These are phyloP conservation scores for Pteria penguin DNA, from an alignment of 2,888 invertebrate genomes.

Conservation along the genomic window DNA sequence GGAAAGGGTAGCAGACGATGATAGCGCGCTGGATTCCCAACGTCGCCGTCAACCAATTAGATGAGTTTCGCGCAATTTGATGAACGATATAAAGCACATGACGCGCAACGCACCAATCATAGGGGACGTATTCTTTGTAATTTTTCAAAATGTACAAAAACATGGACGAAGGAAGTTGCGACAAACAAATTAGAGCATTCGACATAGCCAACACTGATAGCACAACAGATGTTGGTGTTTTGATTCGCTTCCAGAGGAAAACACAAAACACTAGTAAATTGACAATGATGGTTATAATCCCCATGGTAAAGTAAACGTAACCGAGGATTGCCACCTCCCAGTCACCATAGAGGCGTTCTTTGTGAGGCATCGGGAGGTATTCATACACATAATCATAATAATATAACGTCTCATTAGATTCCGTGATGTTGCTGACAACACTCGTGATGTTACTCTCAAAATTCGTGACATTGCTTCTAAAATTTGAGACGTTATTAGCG, in stretches of 20 bases:
- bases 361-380: constrained; percentile 7
- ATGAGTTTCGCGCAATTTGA: constrained; percentile 17
- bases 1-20: constrained; percentile 27
- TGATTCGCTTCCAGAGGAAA: constrained; percentile 25
- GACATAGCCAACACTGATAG: constrained; percentile 24
- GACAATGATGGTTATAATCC: constrained; percentile 12
- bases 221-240: constrained; percentile 25
- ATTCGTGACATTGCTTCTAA: no score
- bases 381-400: constrained; percentile 27
- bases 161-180: constrained; percentile 17
- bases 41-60: constrained; percentile 29
- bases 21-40: constrained; percentile 29
- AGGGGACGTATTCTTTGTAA: constrained; percentile 14
- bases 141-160: constrained; percentile 15
- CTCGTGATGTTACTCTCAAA: no score
- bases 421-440: neutral
- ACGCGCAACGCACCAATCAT: constrained; percentile 21
- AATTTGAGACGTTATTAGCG: no score
- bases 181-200: constrained; percentile 18
- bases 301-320: constrained; percentile 24
- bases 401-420: neutral
- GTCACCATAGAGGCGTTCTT: constrained; percentile 4
- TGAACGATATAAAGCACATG: constrained; percentile 25
- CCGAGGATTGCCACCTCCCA: constrained; percentile 19
- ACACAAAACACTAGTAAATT: constrained; percentile 25